Evolutionary conservation across 1,140 invertebrate genomes (phyloP), one percentile per base, ranked within the genome.

Genomic region (Camponotus floridanus): DNA sequence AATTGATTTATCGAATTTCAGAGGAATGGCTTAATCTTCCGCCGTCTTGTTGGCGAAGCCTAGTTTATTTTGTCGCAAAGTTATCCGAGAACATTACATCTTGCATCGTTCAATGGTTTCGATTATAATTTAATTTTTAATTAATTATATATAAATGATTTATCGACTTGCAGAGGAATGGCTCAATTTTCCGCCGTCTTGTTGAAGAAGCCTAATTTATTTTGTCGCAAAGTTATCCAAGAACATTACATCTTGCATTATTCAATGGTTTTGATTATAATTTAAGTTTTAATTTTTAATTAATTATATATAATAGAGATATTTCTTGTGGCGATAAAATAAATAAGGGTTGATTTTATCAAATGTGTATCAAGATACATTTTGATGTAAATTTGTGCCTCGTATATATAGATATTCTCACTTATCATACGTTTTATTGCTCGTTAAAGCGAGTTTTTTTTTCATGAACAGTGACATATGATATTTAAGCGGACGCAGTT

Each of bases 1-100:
- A n/a, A n/a, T n/a, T 91, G 90, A 89, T 91, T 88, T 91, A 91
- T 71, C 79, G 86, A 80, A 57, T 65, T 76, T 55, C 36, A 45
- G 59, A 42, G 42, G 48, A 85, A 87, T 57, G 64, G 62, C 86
- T 91, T 68, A 88, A 91, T 91, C 86, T 57, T 39, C 7, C 13
- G 18, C 55, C 4, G 36, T 36, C 65, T 73, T 36, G 67, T 18
- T n/a, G 39, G 31, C 39, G 26, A 31, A 9, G 18, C 31, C 4
- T 15, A 51, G 13, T 51, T 51, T 51, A 51, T 31, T 55, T 26
- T 31, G 11, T 26, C 42, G 13, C 15, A 2, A 68, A 55, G 18
- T 79, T 36, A 79, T 61, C 67, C 13, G n/a, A n/a, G 26, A n/a
- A 76, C 7, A 62, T n/a, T 76, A 36, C 13, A 64, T 64, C 21